Percentiles rank a stretch among this genome's conserved stretches.
phyloP scores from a whole-genome alignment of 2,888 invertebrate species.

The Ormyrus rosae region DNA sequence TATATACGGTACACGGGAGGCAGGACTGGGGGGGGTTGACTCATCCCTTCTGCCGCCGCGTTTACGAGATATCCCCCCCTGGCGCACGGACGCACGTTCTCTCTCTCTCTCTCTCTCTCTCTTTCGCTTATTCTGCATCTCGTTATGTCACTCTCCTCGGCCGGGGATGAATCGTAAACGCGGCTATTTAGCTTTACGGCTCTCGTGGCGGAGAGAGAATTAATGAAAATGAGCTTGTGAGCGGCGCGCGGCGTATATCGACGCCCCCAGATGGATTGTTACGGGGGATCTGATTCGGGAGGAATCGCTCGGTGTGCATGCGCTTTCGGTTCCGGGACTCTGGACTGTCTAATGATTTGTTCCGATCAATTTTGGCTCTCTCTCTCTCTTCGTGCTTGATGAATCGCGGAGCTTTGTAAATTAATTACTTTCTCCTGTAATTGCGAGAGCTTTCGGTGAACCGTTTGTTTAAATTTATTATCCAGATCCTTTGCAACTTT shows the following conservation, averaged over 20 bases:
- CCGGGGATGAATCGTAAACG: constrained; percentile 12
- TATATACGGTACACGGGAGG: neutral
- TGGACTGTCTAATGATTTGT: too few relatives aligned
- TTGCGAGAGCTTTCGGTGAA: too few relatives aligned
- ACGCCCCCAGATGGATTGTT: too few relatives aligned
- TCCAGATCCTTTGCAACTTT: too few relatives aligned
- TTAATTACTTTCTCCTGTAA: too few relatives aligned
- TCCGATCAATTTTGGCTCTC: neutral
- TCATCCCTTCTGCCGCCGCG: neutral
- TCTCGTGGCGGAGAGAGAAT: neutral
- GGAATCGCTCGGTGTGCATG: too few relatives aligned
- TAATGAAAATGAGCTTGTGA: neutral
- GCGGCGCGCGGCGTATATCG: neutral
- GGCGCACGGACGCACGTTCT: neutral
- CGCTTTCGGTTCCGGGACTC: too few relatives aligned
- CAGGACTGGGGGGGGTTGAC: constrained; percentile 10
- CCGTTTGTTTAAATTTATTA: too few relatives aligned
- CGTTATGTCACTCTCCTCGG: constrained; percentile 29
- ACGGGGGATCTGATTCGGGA: too few relatives aligned
- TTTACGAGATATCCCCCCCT: neutral
- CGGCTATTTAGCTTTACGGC: constrained; percentile 26
- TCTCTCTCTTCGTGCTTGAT: too few relatives aligned
- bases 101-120: neutral
- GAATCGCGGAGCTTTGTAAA: too few relatives aligned
- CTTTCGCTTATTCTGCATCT: constrained; percentile 37